phyloP scores from a whole-genome alignment of 2,113 vertebrate genomes.

The Indri indri region DNA sequence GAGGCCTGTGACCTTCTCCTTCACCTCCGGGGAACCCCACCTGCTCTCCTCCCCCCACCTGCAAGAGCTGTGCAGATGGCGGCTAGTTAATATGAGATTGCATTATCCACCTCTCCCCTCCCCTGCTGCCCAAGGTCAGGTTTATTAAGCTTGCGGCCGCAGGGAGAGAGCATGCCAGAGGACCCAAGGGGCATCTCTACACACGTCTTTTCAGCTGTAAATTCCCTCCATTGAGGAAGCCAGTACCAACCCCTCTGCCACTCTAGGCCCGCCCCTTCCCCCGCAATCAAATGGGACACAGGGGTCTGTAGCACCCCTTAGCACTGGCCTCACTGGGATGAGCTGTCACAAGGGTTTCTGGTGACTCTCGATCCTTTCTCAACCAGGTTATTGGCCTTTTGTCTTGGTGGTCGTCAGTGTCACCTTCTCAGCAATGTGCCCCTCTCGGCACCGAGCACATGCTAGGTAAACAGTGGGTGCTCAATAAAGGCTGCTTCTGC shows the following conservation, averaged over 20 bases:
- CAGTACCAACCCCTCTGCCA: not conserved
- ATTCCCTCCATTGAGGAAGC: not conserved
- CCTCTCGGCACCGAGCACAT: not conserved
- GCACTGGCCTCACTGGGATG: not conserved
- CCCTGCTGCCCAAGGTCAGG: not conserved
- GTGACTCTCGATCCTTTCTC: accelerated
- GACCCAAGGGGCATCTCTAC: not conserved
- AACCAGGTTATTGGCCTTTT: not conserved
- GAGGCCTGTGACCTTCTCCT: not conserved
- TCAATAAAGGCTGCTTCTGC: not conserved
- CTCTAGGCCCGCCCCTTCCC: not conserved
- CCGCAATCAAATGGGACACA: accelerated
- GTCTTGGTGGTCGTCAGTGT: not conserved
- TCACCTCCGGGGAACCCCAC: not conserved
- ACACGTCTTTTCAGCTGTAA: not conserved
- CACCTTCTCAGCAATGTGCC: not conserved
- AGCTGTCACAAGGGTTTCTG: not conserved
- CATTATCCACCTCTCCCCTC: accelerated
- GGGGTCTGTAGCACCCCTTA: not conserved
- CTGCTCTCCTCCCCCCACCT: not conserved
- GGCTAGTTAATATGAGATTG: not conserved
- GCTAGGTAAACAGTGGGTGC: not conserved
- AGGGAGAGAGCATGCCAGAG: not conserved
- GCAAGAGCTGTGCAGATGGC: not conserved
- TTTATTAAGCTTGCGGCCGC: not conserved